Evolutionary conservation across 2,113 vertebrate species (phyloP).

Genomic region (Channa argus): DNA sequence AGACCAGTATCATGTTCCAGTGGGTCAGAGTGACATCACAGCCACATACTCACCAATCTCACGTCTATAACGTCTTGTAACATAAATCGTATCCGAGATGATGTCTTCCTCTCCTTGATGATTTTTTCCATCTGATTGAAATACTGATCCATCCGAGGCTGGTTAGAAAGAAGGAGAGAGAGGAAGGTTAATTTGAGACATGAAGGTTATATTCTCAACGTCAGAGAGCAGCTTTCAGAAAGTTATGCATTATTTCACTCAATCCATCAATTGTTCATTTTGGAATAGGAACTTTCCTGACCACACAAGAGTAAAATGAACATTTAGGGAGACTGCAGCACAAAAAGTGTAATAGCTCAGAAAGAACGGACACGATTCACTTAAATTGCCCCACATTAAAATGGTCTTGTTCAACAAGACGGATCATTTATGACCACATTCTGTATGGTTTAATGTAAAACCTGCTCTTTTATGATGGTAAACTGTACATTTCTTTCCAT

Average conservation of each 20-base stretch:
- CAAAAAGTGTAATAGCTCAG: slow-evolving; percentile 22
- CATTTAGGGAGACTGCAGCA: slow-evolving; percentile 25
- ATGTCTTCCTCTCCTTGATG: slow-evolving; percentile 97
- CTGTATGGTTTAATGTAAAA: not conserved
- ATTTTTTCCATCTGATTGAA: slow-evolving; percentile 99
- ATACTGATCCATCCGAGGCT: slow-evolving; percentile 99
- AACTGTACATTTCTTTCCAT: not conserved
- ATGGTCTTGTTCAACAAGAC: not conserved
- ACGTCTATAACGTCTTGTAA: slow-evolving; percentile 96
- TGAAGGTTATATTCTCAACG: not conserved
- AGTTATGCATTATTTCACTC: slow-evolving; percentile 27
- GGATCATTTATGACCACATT: slow-evolving; percentile 4
- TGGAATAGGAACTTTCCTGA: slow-evolving; percentile 1
- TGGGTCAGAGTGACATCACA: not conserved
- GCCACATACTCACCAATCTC: slow-evolving; percentile 88
- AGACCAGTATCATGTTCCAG: too few relatives aligned
- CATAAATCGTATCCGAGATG: slow-evolving; percentile 98
- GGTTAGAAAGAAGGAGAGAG: not conserved
- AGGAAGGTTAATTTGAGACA: slow-evolving; percentile 19
- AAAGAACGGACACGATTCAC: slow-evolving; percentile 6
- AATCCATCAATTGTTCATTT: slow-evolving; percentile 19
- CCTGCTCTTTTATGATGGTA: not conserved
- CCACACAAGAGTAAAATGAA: slow-evolving; percentile 11
- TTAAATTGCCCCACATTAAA: slow-evolving; percentile 13
- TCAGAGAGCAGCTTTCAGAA: slow-evolving; percentile 13